These are phyloP conservation scores for Thaleichthys pacificus DNA, from an alignment of 2,797 vertebrate genomes.

Conservation along the genomic window DNA sequence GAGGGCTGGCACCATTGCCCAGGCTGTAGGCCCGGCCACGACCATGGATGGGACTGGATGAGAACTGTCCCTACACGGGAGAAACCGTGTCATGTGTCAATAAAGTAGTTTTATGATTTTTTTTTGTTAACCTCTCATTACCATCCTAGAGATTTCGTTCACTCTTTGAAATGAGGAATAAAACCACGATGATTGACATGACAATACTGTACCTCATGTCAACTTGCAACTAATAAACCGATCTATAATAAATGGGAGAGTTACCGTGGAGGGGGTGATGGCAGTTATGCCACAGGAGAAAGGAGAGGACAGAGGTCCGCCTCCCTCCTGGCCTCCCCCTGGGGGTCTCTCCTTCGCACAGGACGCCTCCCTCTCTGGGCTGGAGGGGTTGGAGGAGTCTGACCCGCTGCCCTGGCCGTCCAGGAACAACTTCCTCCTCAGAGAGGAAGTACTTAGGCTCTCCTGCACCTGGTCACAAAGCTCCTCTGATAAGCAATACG, in stretches of 20 bases:
- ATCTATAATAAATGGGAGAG: conserved; percentile 13
- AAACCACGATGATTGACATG: no score
- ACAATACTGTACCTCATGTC: no score
- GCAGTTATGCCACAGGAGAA: conserved; percentile 71
- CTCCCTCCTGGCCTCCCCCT: neutral
- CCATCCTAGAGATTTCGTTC: no score
- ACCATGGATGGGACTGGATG: conserved; percentile 93
- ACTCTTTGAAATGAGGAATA: no score
- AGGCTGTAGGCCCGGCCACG: conserved; percentile 84
- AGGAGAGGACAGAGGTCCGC: conserved; percentile 72
- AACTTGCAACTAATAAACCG: neutral
- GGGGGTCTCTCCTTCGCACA: conserved; percentile 5
- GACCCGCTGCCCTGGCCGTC: conserved; percentile 85
- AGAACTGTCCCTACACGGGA: conserved; percentile 72
- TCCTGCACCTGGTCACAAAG: conserved; percentile 87
- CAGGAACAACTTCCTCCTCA: conserved; percentile 93
- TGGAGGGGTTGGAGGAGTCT: conserved; percentile 81
- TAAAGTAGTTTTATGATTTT: neutral
- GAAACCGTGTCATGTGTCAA: neutral
- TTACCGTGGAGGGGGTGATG: conserved; percentile 84
- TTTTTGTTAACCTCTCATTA: neutral
- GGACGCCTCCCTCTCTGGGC: conserved; percentile 73
- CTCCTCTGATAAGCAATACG: conserved; percentile 85
- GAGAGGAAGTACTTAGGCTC: conserved; percentile 92
- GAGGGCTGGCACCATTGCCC: conserved; percentile 84